A percentile compares a stretch with the other conserved stretches of the same genome.
Evolutionary conservation across 2,797 vertebrate genomes (phyloP).

Genomic region (Myotis vivesi): DNA sequence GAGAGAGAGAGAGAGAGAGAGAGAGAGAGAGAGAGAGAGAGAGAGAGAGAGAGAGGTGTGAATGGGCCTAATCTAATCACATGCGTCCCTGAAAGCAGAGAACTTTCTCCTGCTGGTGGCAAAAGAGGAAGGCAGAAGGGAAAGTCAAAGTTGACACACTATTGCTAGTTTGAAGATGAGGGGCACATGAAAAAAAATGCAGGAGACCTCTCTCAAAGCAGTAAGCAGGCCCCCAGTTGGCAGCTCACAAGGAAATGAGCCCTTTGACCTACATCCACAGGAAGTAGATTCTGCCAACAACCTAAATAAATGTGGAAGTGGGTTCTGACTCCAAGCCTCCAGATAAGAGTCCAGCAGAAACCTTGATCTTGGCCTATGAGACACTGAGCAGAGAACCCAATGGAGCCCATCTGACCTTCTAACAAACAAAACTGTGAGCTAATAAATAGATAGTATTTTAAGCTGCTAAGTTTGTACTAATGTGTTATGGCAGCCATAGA

Average conservation of each 20-base stretch:
- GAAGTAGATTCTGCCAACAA: conserved; percentile 24
- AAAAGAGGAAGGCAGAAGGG: background rate
- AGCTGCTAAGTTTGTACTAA: background rate
- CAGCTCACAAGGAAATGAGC: background rate
- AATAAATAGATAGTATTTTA: conserved; percentile 39
- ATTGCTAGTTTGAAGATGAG: background rate
- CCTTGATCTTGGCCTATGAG: background rate
- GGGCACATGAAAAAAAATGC: background rate
- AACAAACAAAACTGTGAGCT: conserved; percentile 7
- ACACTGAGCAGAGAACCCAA: background rate
- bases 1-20: background rate
- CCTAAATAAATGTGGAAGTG: conserved; percentile 26
- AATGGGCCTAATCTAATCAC: conserved; percentile 18
- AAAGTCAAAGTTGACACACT: background rate
- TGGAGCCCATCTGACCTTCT: background rate
- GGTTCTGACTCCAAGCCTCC: conserved; percentile 1
- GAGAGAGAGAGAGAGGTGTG: background rate
- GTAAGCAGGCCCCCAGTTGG: background rate
- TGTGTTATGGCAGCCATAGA: background rate
- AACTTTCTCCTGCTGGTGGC: conserved; percentile 40
- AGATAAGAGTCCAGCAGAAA: conserved; percentile 1
- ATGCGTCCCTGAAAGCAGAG: background rate
- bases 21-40: background rate
- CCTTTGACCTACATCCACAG: conserved; percentile 5
- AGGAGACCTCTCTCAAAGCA: background rate